Evolutionary conservation across 2,113 vertebrate genomes (phyloP), one percentile per base, ranked within the genome.

Genomic region (Hypomesus transpacificus): DNA sequence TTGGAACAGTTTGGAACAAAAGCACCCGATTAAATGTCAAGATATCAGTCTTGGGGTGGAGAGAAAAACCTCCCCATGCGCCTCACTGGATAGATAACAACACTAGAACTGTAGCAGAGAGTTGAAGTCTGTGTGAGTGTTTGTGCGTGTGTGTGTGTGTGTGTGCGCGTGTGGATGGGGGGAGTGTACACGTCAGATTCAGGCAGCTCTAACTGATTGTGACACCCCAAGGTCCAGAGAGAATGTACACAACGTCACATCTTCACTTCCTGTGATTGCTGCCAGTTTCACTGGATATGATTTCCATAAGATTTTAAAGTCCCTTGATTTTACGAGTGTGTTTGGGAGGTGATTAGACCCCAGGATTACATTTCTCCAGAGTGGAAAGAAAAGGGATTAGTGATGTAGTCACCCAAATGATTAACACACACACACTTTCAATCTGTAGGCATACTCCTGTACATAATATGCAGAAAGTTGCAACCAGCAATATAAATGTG

Each of bases 221-320:
- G 56, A 66, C 74, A 80, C 56, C 34, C 28, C 60, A 14, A 64
- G 54, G 66, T 82, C 81, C 81, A 14, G 63, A 82, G 75, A 80
- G 80, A 78, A 75, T 39, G 57, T 69, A 60, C 66, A 76, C 22
- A 63, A 16, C 9, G 68, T 71, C 31, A 46, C 74, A 75, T 57
- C 68, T 54, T 66, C 69, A 69, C 77, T 88, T 89, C 87, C 87
- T 80, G 83, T 82, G 5, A 63, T 75, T 75, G 80, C 79, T 85
- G 79, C 53, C 78, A 52, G n/a, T 53, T 18, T 51, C 50, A 24
- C 46, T 87, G 79, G 63, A 20, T 61, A 6, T 18, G 31, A 46
- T 46, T 46, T 46, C 39, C 39, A 46, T 46, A 7, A 46, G 39
- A 46, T 46, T 46, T 46, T 9, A 46, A 46, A 46, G 39, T 46